These are phyloP conservation scores for Pionites leucogaster DNA, from an alignment of 2,113 vertebrate genomes.

Conservation along the genomic window DNA sequence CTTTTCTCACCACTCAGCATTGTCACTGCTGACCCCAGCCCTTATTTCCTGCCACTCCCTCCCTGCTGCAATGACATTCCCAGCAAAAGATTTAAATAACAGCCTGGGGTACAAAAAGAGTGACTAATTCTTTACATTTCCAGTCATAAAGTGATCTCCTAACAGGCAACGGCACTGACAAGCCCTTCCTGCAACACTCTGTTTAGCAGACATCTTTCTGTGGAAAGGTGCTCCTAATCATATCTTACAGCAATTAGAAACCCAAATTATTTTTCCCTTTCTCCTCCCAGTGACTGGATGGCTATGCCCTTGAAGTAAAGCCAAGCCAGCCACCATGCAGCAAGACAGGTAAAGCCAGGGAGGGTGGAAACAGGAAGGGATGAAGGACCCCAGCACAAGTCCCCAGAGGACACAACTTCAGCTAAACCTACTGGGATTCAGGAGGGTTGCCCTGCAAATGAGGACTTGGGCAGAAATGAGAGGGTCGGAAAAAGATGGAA, in stretches of 20 bases:
- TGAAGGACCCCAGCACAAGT: rapidly evolving
- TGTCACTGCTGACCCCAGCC: not conserved
- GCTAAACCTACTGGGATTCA: not conserved
- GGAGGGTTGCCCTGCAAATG: not conserved
- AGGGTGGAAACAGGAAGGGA: not conserved
- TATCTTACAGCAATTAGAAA: slow-evolving; percentile 6
- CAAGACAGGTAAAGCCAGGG: not conserved
- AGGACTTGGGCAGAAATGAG: not conserved
- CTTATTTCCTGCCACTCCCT: slow-evolving; percentile 41
- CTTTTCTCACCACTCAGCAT: rapidly evolving
- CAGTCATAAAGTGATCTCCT: not conserved
- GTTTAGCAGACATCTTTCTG: not conserved
- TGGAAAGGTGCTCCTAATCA: not conserved
- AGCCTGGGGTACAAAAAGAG: not conserved
- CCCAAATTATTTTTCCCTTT: slow-evolving; percentile 1
- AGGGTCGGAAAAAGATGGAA: not conserved
- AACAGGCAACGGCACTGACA: not conserved
- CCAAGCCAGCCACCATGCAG: not conserved
- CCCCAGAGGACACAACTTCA: not conserved
- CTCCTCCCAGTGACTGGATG: not conserved
- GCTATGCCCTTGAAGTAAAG: not conserved
- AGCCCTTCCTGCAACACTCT: not conserved
- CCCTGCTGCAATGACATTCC: not conserved
- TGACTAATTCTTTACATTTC: slow-evolving; percentile 46
- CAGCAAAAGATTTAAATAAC: not conserved